phyloP scores from a whole-genome alignment of 2,797 vertebrate species.

The Oceanodroma leucorhoa region DNA sequence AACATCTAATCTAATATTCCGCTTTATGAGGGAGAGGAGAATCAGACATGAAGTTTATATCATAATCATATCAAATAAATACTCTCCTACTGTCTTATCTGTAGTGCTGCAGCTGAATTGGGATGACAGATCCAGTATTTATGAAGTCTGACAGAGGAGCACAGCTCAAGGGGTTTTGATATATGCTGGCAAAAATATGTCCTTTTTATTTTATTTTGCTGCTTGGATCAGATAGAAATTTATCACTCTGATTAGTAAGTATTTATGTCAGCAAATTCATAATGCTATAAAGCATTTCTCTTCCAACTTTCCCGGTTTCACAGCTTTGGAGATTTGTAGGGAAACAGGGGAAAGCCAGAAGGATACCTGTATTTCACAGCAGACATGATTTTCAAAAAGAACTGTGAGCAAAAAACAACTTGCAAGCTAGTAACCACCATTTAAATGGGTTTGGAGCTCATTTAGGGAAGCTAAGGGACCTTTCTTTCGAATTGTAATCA shows the following conservation, averaged over 20 bases:
- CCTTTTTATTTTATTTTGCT: conserved; percentile 53
- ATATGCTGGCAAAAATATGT: conserved; percentile 5
- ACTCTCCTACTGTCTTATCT: conserved; percentile 5
- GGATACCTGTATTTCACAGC: not conserved
- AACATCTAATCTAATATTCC: conserved; percentile 11
- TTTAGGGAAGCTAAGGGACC: not conserved
- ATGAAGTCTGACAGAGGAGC: conserved; percentile 19
- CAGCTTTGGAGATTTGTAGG: conserved; percentile 6
- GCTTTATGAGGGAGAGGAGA: not conserved
- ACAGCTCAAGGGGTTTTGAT: conserved; percentile 17
- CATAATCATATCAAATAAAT: conserved; percentile 25
- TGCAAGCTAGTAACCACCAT: not conserved
- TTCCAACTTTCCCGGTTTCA: not conserved
- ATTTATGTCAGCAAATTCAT: conserved; percentile 61
- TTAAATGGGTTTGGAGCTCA: not conserved
- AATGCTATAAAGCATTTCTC: conserved; percentile 47
- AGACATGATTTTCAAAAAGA: not conserved
- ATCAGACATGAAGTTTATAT: conserved; percentile 17
- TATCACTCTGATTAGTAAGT: conserved; percentile 61
- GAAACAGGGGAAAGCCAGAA: not conserved
- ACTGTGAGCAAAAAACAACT: not conserved
- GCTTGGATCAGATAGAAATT: conserved; percentile 52
- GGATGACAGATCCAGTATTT: conserved; percentile 41
- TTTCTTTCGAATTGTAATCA: not conserved
- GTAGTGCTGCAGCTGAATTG: not conserved